A percentile compares a stretch with the other conserved stretches of the same genome.
Evolutionary conservation across 2,797 vertebrate species (phyloP).

Genomic region (Pipistrellus pygmaeus): DNA sequence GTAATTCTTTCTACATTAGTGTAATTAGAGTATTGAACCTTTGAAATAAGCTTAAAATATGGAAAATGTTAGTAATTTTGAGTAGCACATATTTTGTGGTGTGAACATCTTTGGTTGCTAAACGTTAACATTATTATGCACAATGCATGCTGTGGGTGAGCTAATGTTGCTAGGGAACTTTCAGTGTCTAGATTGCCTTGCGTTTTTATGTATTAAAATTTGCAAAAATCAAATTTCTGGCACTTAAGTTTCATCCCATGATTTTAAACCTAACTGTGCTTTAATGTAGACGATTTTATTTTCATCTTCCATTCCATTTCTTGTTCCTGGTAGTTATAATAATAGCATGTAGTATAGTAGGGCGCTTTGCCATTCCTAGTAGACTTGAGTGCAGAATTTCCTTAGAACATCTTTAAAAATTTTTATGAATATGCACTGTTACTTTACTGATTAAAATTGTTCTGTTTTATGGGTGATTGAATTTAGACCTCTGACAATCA

Average conservation of each 20-base stretch:
- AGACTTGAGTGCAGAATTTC: slow-evolving; percentile 56
- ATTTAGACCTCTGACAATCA: neutral
- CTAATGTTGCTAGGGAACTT: slow-evolving; percentile 71
- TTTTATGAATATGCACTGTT: slow-evolving; percentile 60
- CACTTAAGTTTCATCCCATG: slow-evolving; percentile 64
- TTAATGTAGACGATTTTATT: slow-evolving; percentile 61
- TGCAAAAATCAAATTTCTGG: slow-evolving; percentile 79
- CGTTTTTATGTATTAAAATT: slow-evolving; percentile 76
- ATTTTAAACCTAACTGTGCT: slow-evolving; percentile 74
- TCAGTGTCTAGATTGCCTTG: slow-evolving; percentile 65
- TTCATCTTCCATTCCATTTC: slow-evolving; percentile 60
- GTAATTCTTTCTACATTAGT: slow-evolving; percentile 57
- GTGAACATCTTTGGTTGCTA: slow-evolving; percentile 52
- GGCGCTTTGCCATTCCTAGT: slow-evolving; percentile 13
- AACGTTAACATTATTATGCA: slow-evolving; percentile 75
- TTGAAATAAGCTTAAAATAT: slow-evolving; percentile 63
- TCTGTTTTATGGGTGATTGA: neutral
- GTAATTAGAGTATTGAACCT: slow-evolving; percentile 61
- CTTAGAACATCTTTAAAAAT: slow-evolving; percentile 57
- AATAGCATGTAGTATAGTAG: slow-evolving; percentile 27
- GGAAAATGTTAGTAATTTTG: slow-evolving; percentile 72
- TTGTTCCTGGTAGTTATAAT: slow-evolving; percentile 45
- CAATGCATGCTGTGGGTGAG: slow-evolving; percentile 39
- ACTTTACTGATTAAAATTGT: slow-evolving; percentile 23
- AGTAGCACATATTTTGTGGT: slow-evolving; percentile 55